Evolutionary conservation across 2,888 invertebrate species (phyloP).

Genomic region (Thumatha senex): DNA sequence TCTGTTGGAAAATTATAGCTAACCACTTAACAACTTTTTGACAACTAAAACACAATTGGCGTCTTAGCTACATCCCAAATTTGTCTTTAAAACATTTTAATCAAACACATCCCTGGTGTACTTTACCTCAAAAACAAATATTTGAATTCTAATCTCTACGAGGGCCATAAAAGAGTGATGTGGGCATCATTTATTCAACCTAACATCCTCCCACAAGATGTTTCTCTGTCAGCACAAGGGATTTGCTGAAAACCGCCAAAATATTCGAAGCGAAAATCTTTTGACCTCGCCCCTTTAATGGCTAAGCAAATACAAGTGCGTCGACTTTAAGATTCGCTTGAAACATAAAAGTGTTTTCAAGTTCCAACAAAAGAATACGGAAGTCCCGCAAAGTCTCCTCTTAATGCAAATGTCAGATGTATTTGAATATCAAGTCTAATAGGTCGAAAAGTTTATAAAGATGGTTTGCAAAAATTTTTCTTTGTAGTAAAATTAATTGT

Average conservation of each 20-base stretch:
- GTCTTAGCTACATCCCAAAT: too few relatives aligned
- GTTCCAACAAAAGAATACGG: conserved; percentile 31
- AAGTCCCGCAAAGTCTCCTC: conserved; percentile 30
- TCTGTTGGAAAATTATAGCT: too few relatives aligned
- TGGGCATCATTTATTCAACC: conserved; percentile 44
- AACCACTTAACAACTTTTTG: too few relatives aligned
- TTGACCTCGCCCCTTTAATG: conserved; percentile 60
- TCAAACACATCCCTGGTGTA: too few relatives aligned
- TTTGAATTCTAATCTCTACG: conserved; percentile 26
- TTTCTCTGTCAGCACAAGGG: conserved; percentile 38
- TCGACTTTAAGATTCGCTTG: conserved; percentile 44
- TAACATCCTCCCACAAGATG: conserved; percentile 38
- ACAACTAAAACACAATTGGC: too few relatives aligned
- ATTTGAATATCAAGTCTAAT: conserved; percentile 51
- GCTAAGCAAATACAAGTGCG: conserved; percentile 58
- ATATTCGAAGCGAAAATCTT: conserved; percentile 57
- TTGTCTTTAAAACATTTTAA: too few relatives aligned
- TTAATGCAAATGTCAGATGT: conserved; percentile 47
- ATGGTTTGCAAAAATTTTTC: too few relatives aligned
- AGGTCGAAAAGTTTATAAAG: conserved; percentile 38
- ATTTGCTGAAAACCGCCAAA: conserved; percentile 66
- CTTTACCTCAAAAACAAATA: too few relatives aligned
- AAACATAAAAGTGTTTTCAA: conserved; percentile 39
- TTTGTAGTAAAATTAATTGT: too few relatives aligned
- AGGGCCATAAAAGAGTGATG: conserved; percentile 35